phyloP scores from a whole-genome alignment of 2,797 vertebrate species.

The Neosilurus mollespiculum region DNA sequence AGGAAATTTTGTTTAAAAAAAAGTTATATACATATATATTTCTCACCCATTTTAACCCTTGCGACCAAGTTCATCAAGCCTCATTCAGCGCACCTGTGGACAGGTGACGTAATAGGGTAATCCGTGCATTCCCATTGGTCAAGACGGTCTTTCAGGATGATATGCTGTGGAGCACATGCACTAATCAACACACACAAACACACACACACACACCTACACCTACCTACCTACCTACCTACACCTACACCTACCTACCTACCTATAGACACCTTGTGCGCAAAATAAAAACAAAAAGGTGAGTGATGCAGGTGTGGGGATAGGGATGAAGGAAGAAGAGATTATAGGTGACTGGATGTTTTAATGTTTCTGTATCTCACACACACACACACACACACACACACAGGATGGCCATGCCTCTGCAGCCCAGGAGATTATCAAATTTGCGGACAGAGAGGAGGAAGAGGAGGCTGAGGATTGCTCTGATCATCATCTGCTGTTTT shows the following conservation, averaged over 20 bases:
- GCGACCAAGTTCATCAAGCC: constrained; percentile 3
- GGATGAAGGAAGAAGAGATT: background rate
- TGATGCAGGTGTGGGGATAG: too few relatives aligned
- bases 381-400: constrained; percentile 1
- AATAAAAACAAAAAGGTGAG: background rate
- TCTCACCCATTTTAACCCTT: background rate
- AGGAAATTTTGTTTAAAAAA: too few relatives aligned
- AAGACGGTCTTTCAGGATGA: background rate
- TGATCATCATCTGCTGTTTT: constrained; percentile 41
- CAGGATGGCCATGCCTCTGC: constrained; percentile 33
- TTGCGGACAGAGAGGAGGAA: constrained; percentile 38
- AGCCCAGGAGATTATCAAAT: constrained; percentile 40
- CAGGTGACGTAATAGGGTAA: constrained; percentile 8
- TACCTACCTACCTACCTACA: too few relatives aligned
- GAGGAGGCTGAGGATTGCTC: background rate
- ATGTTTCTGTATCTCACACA: background rate
- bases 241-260: too few relatives aligned
- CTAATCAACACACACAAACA: background rate
- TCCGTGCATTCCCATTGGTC: constrained; percentile 1
- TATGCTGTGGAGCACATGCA: background rate
- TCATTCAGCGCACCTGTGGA: constrained; percentile 35
- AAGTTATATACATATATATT: too few relatives aligned
- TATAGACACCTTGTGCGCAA: background rate
- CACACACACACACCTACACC: too few relatives aligned
- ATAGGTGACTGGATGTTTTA: too few relatives aligned